phyloP scores from a whole-genome alignment of 2,888 invertebrate genomes.

The Rugalucina vietnamica region DNA sequence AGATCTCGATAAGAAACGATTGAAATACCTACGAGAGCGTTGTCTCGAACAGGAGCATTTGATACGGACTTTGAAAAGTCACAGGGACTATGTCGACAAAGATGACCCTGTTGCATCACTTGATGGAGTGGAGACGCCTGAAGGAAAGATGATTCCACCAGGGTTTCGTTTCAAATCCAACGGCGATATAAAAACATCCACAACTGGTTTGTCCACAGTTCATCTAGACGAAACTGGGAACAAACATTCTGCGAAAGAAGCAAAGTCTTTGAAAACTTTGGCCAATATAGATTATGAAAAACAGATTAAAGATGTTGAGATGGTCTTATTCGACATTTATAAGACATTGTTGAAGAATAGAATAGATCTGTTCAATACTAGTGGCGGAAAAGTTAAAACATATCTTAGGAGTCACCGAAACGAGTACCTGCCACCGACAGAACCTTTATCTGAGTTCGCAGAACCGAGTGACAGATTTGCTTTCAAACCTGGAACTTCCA shows the following conservation, averaged over 20 bases:
- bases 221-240: slow-evolving; percentile 6
- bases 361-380: slow-evolving; percentile 18
- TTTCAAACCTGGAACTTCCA: slow-evolving; percentile 56
- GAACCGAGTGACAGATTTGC: slow-evolving; percentile 60
- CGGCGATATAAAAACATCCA: slow-evolving; percentile 63
- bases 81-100: background rate
- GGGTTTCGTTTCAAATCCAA: slow-evolving; percentile 72
- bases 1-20: slow-evolving; percentile 66
- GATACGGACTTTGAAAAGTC: slow-evolving; percentile 43
- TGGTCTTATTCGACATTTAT: slow-evolving; percentile 49
- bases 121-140: slow-evolving; percentile 39
- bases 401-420: slow-evolving; percentile 56
- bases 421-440: slow-evolving; percentile 31
- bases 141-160: slow-evolving; percentile 58
- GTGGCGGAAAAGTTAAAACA: slow-evolving; percentile 31
- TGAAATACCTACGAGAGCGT: slow-evolving; percentile 55
- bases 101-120: background rate
- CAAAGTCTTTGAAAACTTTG: background rate
- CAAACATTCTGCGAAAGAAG: too few species aligned
- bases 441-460: background rate
- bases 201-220: slow-evolving; percentile 21
- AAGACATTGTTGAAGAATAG: slow-evolving; percentile 45
- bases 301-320: slow-evolving; percentile 58
- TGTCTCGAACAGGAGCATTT: slow-evolving; percentile 60
- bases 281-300: slow-evolving; percentile 48